Base-by-base conservation (phyloP, 2,113 vertebrate genomes). In the Edolisoma coerulescens region DNA sequence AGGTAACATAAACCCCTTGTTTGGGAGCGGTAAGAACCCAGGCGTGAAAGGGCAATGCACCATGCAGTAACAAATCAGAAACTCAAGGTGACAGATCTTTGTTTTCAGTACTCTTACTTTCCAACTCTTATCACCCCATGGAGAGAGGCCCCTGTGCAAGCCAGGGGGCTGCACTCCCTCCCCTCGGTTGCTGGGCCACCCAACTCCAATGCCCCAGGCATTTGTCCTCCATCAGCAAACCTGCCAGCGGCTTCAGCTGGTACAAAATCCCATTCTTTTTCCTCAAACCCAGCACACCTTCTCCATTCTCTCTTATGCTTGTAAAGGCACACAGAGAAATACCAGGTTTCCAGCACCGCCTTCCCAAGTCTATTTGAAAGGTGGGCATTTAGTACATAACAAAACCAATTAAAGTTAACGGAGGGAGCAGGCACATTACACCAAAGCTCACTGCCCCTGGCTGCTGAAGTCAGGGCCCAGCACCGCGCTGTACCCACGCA, bases 401-500 rank as follows among this genome's bases (percentile, higher is more conserved):
- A 67, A 89, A 93, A 54, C 5, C 89, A 93, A 64, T 69, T 75
- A 17, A 59, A 90, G 91, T 39, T 56, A 87, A 75, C 9, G 37
- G 77, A 82, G 44, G 86, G 47, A 95, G 68, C 1, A 60, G 73
- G 77, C 76, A 74, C 16, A 41, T 37, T 6, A n/a, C 76, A 60
- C 41, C 3, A 12, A 78, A 37, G 54, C 56, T 65, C 27, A 24
- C 32, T 0, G 14, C 45, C 42, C 50, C 76, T 61, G 56, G 78
- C 70, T 65, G 78, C 53, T 69, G 83, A 42, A 88, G 70, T 23
- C 9, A 4, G 89, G 47, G 67, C 37, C 45, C 35, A 9, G 80
- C 1, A 21, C 24, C 0, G 60, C 1, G 0, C 1, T 24, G 75
- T 11, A 61, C 79, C 32, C 86, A 75, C 0, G 0, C 78, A 57